These are phyloP conservation scores for Euphonia xanthogaster DNA, from an alignment of 2,797 vertebrate species.

Conservation along the genomic window DNA sequence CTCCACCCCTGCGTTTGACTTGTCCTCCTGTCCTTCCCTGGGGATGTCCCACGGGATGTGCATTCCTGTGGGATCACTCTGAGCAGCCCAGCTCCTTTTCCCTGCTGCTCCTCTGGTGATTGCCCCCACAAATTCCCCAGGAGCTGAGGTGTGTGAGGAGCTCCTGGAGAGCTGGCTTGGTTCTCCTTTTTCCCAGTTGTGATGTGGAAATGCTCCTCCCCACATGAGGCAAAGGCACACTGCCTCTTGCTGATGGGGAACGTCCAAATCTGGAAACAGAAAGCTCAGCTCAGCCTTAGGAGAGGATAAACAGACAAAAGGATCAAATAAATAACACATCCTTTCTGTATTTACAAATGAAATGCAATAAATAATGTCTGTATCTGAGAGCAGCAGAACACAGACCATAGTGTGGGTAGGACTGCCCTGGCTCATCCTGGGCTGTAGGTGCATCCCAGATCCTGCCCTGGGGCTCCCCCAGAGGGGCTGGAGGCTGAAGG, in stretches of 20 bases:
- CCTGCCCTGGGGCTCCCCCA: fast-evolving
- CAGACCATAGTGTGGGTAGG: not conserved
- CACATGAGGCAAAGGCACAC: fast-evolving
- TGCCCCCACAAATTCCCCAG: not conserved
- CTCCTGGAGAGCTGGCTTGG: not conserved
- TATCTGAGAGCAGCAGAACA: not conserved
- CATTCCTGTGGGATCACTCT: fast-evolving
- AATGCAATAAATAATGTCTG: conserved; percentile 52
- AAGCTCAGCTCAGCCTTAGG: not conserved
- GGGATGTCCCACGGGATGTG: fast-evolving
- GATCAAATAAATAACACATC: not conserved
- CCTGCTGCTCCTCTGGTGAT: not conserved
- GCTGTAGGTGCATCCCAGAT: fast-evolving
- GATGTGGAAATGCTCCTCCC: not conserved
- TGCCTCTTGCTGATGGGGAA: not conserved
- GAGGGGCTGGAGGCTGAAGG: not conserved
- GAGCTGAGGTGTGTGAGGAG: not conserved
- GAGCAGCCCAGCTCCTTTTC: not conserved
- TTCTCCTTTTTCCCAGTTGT: not conserved
- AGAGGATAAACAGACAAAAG: not conserved
- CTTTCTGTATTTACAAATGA: conserved; percentile 37
- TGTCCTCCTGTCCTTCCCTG: not conserved
- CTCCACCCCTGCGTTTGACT: not conserved
- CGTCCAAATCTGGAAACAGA: not conserved
- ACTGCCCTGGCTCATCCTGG: not conserved